Conservation (phyloP, 2,113 vertebrate genomes). For the Hyaena hyaena region DNA sequence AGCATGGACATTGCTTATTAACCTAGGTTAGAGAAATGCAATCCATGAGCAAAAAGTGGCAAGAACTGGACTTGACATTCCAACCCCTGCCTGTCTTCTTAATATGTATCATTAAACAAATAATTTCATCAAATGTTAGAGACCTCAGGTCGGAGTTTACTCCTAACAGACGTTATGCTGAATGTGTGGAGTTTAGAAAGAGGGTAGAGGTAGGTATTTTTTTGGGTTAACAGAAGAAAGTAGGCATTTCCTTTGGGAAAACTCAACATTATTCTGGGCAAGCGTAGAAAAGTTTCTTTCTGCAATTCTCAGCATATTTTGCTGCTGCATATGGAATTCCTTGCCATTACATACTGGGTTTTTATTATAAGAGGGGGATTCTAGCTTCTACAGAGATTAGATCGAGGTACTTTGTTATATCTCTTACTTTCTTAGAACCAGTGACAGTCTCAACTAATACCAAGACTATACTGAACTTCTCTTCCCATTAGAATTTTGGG, state of each 20-base stretch:
- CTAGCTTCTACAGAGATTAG: neutral
- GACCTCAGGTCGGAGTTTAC: neutral
- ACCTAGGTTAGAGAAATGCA: neutral
- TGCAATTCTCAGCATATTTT: neutral
- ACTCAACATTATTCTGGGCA: neutral
- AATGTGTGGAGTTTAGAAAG: neutral
- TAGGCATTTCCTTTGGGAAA: constrained; percentile 1
- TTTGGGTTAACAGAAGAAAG: neutral
- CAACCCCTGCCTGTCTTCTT: neutral
- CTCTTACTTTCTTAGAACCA: neutral
- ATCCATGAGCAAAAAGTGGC: neutral
- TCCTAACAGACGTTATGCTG: neutral
- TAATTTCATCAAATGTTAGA: neutral
- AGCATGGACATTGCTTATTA: neutral
- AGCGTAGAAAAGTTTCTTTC: neutral
- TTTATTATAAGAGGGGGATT: neutral
- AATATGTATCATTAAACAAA: neutral
- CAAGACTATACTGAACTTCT: neutral
- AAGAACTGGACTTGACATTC: neutral
- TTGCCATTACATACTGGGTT: neutral
- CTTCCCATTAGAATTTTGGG: neutral
- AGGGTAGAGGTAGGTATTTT: neutral
- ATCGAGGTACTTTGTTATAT: neutral
- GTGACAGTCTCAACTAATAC: neutral
- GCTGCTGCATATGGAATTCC: neutral